A percentile compares a stretch with the other conserved stretches of the same genome.
phyloP scores from a whole-genome alignment of 2,113 vertebrate species.

The Syngnathus scovelli region DNA sequence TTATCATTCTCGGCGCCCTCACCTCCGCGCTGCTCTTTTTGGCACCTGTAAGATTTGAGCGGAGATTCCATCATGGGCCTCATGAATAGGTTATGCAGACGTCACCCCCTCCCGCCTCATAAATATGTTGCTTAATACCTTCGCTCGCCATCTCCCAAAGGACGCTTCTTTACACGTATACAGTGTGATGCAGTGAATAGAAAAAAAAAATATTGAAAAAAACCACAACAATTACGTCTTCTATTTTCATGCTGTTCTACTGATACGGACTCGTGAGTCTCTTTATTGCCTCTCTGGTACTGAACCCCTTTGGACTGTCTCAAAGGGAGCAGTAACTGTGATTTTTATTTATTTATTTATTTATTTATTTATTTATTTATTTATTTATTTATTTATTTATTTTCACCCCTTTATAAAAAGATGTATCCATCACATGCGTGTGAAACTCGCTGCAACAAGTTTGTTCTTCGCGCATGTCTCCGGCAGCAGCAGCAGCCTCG shows the following conservation, averaged over 20 bases:
- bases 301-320: conserved; percentile 25
- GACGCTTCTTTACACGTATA: not conserved
- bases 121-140: conserved; percentile 54
- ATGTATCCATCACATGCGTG: not conserved
- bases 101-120: conserved; percentile 53
- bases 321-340: conserved; percentile 28
- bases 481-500: not conserved
- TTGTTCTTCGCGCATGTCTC: conserved; percentile 1
- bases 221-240: no score
- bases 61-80: conserved; percentile 53
- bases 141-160: conserved; percentile 15
- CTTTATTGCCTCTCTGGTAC: conserved; percentile 9
- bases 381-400: not conserved
- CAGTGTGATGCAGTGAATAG: not conserved
- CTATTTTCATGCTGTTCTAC: not conserved
- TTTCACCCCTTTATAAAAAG: not conserved
- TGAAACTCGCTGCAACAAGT: not conserved
- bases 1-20: conserved; percentile 35
- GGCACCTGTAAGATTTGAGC: conserved; percentile 51
- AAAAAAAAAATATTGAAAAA: no score
- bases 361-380: not conserved
- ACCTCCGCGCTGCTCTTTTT: conserved; percentile 30
- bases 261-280: not conserved
- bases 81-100: conserved; percentile 62
- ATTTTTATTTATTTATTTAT: not conserved